Evolutionary conservation across 1,140 invertebrate genomes (phyloP), one percentile per base, ranked within the genome.

Genomic region (Bombus haemorrhoidalis): DNA sequence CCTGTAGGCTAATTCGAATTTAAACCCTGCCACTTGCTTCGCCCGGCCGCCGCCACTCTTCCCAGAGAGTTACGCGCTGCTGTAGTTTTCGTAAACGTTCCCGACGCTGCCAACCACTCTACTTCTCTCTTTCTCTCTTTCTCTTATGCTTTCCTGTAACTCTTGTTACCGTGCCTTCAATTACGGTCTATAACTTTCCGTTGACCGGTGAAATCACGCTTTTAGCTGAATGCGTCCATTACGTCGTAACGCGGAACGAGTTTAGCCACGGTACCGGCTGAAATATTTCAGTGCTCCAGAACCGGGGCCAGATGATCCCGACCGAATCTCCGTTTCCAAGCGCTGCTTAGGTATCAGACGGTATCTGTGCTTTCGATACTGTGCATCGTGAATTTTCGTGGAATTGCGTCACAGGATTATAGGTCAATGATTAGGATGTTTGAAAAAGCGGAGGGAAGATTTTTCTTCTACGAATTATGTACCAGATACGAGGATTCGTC

Each of bases 1-100:
- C 68, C 57, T 82, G 74, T 64, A 84, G 71, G 83, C 83, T 90
- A 90, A 90, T 90, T 85, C 86, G 76, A 90, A 90, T 90, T 90
- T 90, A 90, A 90, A 90, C 86, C 88, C 71, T 43, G 78, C 62
- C 75, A 59, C 88, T 86, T 80, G 87, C 72, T 59, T 75, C 85
- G 69, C 9, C 32, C 15, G 37, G 75, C 18, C 85, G 18, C 59
- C 59, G 71, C 78, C 80, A 84, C 86, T 87, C 88, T 90, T 87
- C 83, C 79, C 77, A 75, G 47, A 79, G n/a, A 80, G 72, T 85
- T 85, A 84, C 81, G 47, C 81, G 66, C 64, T 15, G 41, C 57
- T 37, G 57, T 85, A 85, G 76, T 85, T 85, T 85, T 85, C 83
- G 53, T 62, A 80, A 85, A 85, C 83, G 83, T 39, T 85, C 41